These are phyloP conservation scores for Cantharis flavilabris DNA, from an alignment of 2,888 invertebrate genomes.

Conservation along the genomic window DNA sequence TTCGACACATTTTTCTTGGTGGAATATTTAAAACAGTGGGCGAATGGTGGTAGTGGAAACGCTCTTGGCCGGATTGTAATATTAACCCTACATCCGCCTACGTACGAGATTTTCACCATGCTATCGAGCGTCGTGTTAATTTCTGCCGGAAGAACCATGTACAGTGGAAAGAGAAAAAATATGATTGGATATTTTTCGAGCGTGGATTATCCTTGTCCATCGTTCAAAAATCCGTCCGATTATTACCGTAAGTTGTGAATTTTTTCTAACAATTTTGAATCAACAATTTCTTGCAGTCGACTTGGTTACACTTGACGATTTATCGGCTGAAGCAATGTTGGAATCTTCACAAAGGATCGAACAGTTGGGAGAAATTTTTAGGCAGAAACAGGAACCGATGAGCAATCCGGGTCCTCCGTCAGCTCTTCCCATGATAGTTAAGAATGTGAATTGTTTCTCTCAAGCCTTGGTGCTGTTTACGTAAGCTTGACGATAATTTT, in stretches of 20 bases:
- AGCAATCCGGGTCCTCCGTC: conserved; percentile 80
- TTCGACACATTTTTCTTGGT: conserved; percentile 95
- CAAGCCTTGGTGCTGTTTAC: conserved; percentile 73
- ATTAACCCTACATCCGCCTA: conserved; percentile 90
- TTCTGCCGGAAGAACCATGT: conserved; percentile 90
- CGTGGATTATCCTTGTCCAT: conserved; percentile 92
- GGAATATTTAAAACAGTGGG: conserved; percentile 93
- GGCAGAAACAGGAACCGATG: conserved; percentile 67
- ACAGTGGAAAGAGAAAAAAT: conserved; percentile 85
- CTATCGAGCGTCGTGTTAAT: conserved; percentile 82
- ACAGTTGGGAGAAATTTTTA: conserved; percentile 82
- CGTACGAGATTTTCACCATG: conserved; percentile 95
- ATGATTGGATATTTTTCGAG: conserved; percentile 89
- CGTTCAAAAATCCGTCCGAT: conserved; percentile 95
- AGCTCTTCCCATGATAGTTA: conserved; percentile 69
- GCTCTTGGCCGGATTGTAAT: conserved; percentile 73
- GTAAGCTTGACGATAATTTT: conserved; percentile 51
- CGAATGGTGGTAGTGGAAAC: conserved; percentile 58
- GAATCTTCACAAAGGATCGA: conserved; percentile 94
- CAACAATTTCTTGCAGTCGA: conserved; percentile 69
- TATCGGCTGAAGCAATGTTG: conserved; percentile 91
- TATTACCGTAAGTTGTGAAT: conserved; percentile 81
- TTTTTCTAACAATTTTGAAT: conserved; percentile 1
- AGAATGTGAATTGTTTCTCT: conserved; percentile 66
- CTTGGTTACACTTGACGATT: conserved; percentile 88